These are phyloP conservation scores for Argya squamiceps DNA, from an alignment of 2,797 vertebrate species.

Conservation along the genomic window DNA sequence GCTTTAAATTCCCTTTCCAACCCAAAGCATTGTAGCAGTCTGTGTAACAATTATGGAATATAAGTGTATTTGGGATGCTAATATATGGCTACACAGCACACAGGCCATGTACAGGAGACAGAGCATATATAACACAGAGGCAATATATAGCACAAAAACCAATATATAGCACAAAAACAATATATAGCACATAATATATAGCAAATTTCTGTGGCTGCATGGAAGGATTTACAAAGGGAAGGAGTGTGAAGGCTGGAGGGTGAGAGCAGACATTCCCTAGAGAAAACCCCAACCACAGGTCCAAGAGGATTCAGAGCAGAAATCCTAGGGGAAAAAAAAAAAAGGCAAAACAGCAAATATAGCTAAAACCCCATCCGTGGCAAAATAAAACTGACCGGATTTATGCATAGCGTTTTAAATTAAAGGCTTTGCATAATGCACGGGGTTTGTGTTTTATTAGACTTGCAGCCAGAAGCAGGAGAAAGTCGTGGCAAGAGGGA, in stretches of 20 bases:
- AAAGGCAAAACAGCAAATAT: background rate
- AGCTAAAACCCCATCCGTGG: background rate
- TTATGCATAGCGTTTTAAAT: background rate
- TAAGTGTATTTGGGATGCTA: background rate
- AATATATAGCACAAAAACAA: background rate
- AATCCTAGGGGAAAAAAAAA: background rate
- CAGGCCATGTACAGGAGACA: background rate
- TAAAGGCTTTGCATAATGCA: background rate
- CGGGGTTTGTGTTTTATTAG: background rate
- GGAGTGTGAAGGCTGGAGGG: background rate
- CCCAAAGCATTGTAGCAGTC: background rate
- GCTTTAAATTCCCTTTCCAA: background rate
- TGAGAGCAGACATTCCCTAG: background rate
- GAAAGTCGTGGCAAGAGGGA: background rate
- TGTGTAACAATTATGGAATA: background rate
- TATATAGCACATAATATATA: background rate
- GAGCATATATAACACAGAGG: no score
- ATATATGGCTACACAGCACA: background rate
- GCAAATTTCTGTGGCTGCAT: background rate
- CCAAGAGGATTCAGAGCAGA: background rate
- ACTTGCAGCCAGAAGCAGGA: background rate
- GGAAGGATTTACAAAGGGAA: background rate
- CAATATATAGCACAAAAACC: background rate
- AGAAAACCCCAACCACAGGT: background rate
- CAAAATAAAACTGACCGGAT: background rate